These are phyloP conservation scores for Chlorodrepanis virens DNA, from an alignment of 2,113 vertebrate species.

Conservation along the genomic window DNA sequence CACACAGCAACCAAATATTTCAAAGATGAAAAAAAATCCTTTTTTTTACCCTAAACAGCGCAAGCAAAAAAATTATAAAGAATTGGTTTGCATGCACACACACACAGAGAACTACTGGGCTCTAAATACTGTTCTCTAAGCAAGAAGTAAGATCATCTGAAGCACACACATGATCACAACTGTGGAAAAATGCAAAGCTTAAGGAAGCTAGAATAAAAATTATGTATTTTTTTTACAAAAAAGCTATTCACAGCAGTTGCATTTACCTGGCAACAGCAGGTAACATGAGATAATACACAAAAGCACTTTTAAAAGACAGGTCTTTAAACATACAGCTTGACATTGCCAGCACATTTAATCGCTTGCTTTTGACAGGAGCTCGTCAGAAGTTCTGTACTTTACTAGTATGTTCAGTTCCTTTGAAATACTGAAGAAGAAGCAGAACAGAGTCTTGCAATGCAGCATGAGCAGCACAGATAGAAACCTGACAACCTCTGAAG, in stretches of 20 bases:
- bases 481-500: not conserved
- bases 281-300: not conserved
- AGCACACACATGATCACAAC: not conserved
- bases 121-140: not conserved
- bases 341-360: slow-evolving; percentile 6
- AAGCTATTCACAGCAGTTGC: not conserved
- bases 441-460: not conserved
- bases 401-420: not conserved
- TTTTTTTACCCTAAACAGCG: not conserved
- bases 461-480: not conserved
- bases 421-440: slow-evolving; percentile 14
- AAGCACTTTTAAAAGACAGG: not conserved
- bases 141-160: not conserved
- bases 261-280: slow-evolving; percentile 25
- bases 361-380: slow-evolving; percentile 27
- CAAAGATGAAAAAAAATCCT: not conserved
- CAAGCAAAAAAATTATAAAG: not conserved
- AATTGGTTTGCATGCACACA: not conserved
- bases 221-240: not conserved
- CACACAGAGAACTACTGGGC: not conserved
- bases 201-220: not conserved
- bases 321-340: not conserved
- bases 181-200: not conserved
- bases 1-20: not conserved
- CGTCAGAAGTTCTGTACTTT: not conserved